These are phyloP conservation scores for Manacus vitellinus DNA, from an alignment of 2,113 vertebrate genomes.

Conservation along the genomic window DNA sequence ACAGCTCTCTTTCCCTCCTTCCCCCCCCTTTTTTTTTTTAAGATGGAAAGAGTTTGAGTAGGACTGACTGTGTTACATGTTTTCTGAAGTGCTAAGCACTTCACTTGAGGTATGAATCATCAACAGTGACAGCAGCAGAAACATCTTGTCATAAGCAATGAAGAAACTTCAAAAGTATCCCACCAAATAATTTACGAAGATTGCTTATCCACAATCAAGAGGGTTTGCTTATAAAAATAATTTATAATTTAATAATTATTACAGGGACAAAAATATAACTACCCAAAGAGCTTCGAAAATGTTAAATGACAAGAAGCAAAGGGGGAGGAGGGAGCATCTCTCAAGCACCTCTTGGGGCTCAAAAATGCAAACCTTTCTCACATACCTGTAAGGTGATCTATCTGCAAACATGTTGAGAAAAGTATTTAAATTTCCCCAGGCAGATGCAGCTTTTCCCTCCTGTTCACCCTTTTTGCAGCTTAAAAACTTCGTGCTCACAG, in stretches of 20 bases:
- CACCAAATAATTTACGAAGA: conserved; percentile 34
- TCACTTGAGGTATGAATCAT: conserved; percentile 56
- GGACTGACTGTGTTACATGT: not conserved
- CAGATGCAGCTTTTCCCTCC: not conserved
- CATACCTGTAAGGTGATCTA: not conserved
- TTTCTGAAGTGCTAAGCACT: conserved; percentile 43
- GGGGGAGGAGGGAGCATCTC: not conserved
- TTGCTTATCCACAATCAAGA: conserved; percentile 20
- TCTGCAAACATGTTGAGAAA: not conserved
- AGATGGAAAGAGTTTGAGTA: not conserved
- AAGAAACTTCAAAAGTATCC: conserved; percentile 54
- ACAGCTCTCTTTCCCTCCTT: not conserved
- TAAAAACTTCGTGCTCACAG: not conserved
- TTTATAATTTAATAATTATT: conserved; percentile 3
- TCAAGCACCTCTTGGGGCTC: not conserved
- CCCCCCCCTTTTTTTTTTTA: not conserved
- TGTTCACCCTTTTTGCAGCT: not conserved
- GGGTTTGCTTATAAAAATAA: not conserved
- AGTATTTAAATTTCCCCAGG: not conserved
- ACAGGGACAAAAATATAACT: conserved; percentile 11
- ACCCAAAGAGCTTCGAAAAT: not conserved
- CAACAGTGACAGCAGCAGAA: conserved; percentile 55
- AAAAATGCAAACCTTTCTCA: not conserved
- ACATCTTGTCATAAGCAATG: conserved; percentile 57
- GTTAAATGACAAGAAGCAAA: not conserved